phyloP scores from a whole-genome alignment of 2,888 invertebrate species.

The Formica aserva region DNA sequence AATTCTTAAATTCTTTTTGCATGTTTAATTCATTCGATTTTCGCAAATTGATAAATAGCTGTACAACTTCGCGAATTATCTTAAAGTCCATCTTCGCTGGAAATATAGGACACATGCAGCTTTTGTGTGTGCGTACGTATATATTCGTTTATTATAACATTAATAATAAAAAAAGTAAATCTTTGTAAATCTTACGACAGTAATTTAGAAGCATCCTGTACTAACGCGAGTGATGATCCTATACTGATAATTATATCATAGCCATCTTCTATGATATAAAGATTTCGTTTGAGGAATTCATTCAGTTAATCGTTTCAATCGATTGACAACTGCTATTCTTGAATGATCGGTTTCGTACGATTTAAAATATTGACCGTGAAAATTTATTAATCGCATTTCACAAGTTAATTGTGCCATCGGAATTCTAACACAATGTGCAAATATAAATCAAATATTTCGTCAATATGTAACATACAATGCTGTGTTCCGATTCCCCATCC shows the following conservation, averaged over 20 bases:
- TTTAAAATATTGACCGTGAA: neutral
- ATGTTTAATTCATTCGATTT: neutral
- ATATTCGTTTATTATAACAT: neutral
- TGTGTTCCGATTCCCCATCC: too few species aligned
- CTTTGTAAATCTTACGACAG: neutral
- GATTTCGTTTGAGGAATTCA: neutral
- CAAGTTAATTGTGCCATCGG: neutral
- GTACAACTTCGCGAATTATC: neutral
- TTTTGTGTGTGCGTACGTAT: neutral
- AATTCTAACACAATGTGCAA: neutral
- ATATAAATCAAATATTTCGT: conserved; percentile 21
- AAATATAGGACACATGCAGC: neutral
- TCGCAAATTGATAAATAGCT: neutral
- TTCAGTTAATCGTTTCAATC: neutral
- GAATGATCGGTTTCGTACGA: neutral
- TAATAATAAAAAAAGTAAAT: neutral
- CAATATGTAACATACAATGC: neutral
- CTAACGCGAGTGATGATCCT: neutral
- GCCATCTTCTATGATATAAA: neutral
- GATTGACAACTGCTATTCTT: neutral
- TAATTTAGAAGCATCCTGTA: neutral
- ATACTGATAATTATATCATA: neutral
- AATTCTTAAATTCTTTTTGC: neutral
- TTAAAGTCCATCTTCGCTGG: neutral
- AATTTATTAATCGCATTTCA: neutral